Conservation (phyloP, 2,113 vertebrate species). For the Haemorhous mexicanus region DNA sequence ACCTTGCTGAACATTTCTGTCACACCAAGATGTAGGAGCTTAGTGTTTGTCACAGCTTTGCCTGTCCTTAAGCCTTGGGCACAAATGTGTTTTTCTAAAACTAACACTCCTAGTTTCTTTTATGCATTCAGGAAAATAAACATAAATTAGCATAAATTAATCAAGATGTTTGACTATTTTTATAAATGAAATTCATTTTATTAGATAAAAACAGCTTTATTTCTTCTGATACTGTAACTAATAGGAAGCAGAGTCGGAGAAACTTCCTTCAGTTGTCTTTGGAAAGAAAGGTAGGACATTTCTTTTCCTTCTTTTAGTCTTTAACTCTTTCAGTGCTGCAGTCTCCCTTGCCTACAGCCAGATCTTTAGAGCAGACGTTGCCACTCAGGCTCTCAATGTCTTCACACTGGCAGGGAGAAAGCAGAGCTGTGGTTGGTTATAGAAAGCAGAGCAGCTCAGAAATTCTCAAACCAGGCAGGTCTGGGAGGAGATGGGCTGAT, state of each 20-base stretch:
- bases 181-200: constrained; percentile 13
- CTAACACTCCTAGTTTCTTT: not conserved
- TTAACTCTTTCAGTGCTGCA: not conserved
- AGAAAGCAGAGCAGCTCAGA: not conserved
- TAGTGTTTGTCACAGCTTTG: not conserved
- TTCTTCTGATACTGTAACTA: not conserved
- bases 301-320: not conserved
- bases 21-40: not conserved
- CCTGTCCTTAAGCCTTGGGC: not conserved
- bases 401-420: not conserved
- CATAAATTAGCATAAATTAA: constrained; percentile 50
- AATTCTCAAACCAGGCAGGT: not conserved
- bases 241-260: not conserved
- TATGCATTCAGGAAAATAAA: constrained; percentile 18
- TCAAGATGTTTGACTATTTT: constrained; percentile 29
- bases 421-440: not conserved
- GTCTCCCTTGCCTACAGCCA: not conserved
- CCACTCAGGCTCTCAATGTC: not conserved
- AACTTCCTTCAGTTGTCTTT: not conserved
- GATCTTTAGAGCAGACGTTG: not conserved
- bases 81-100: not conserved
- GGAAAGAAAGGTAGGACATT: not conserved
- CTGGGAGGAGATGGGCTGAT: not conserved
- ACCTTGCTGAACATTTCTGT: not conserved
- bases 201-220: not conserved